Evolutionary conservation across 2,113 vertebrate species (phyloP).

Genomic region (Pterophyllum scalare): DNA sequence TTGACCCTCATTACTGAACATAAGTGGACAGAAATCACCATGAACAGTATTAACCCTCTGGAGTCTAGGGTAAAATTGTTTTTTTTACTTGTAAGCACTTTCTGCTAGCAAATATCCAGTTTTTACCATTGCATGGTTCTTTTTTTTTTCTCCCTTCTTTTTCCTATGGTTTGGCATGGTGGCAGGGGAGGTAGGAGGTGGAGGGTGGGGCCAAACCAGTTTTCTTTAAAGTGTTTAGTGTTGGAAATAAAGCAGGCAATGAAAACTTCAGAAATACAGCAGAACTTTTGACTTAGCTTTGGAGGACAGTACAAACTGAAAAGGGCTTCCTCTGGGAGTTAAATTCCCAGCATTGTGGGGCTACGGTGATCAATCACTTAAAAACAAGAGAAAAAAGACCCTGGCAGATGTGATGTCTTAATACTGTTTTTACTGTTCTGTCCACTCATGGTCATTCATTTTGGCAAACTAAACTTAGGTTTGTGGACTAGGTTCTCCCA

Average conservation of each 20-base stretch:
- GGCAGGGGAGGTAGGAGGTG: neutral
- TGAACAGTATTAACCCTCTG: neutral
- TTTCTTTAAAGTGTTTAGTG: neutral
- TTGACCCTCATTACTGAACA: neutral
- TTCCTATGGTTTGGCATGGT: neutral
- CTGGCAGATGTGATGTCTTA: neutral
- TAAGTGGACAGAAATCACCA: slow-evolving; percentile 1
- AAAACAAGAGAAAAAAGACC: too few relatives aligned
- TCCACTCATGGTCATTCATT: neutral
- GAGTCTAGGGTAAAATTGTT: too few relatives aligned
- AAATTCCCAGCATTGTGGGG: too few relatives aligned
- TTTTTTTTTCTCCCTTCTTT: neutral
- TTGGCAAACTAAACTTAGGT: too few relatives aligned
- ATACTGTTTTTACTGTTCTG: neutral
- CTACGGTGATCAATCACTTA: too few relatives aligned
- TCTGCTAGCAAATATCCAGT: too few relatives aligned
- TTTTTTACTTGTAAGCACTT: too few relatives aligned
- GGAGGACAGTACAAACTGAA: neutral
- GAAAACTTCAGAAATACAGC: neutral
- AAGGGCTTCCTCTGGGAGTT: neutral
- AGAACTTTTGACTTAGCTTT: neutral
- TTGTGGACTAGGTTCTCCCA: too few relatives aligned
- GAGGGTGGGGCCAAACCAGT: neutral
- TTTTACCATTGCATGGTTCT: neutral
- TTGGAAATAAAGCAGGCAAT: neutral